Base-by-base conservation (phyloP, 2,888 invertebrate genomes). In the Mythimna ferrago region DNA sequence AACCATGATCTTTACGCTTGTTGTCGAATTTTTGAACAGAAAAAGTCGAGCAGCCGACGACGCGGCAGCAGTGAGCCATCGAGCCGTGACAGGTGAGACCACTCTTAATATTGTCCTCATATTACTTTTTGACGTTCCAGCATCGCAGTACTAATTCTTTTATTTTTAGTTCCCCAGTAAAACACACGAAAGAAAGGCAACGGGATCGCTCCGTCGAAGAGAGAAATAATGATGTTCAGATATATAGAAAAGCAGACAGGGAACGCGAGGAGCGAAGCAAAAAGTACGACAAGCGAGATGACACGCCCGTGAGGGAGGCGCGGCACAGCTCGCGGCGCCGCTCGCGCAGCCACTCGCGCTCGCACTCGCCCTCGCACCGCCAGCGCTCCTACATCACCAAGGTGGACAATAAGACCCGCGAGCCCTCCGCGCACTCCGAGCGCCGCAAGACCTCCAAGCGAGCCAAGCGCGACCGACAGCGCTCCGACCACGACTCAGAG, bases 31-130 rank as follows among this genome's bases (percentile, higher is more conserved):
- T 81, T 93, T 92, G 85, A 90, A 94, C 95, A 96, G 96, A 96
- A 95, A 93, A 96, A 96, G 87, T 93, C 94, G 90, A 92, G 93
- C 89, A 89, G 92, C 89, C 90, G 94, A 87, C 95, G 94, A 66
- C 94, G 94, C 84, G 93, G 89, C 89, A 95, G 92, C 88, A 95
- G 92, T 76, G 93, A 90, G 51, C 90, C 92, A 26, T 92, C 95
- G 70, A 94, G 93, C 79, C 92, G 94, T 66, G 95, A 95, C 78
- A 93, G 91, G 96, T 96, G 82, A 90, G 83, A 41, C 21, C 6
- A 14, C 10, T 21, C 4, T 53, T 26, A 6, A 63, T n/a, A 16
- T 19, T 21, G 11, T 56, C 4, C 19, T 16, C 16, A 11, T 19
- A 11, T 57, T 41, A 10, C 11, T 26, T 26, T 41, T 54, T 11